These are phyloP conservation scores for Bos indicus DNA, from an alignment of 2,113 vertebrate genomes.

Conservation along the genomic window DNA sequence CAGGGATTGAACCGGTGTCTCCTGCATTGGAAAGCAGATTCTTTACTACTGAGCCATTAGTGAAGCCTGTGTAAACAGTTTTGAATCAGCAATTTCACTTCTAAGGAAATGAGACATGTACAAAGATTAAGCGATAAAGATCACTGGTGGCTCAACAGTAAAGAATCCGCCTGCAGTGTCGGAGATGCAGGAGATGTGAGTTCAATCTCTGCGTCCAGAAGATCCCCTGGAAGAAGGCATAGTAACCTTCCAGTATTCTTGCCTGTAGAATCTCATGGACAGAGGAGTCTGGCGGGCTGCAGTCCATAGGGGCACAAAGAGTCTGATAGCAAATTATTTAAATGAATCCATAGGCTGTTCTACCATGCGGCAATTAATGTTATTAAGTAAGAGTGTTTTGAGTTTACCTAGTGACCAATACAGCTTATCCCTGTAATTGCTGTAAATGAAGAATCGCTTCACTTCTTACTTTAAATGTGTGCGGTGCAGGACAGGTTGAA, in stretches of 20 bases:
- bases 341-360: background rate
- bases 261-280: background rate
- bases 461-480: background rate
- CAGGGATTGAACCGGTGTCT: background rate
- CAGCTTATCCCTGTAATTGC: background rate
- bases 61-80: background rate
- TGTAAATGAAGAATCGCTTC: background rate
- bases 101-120: background rate
- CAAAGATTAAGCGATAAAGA: background rate
- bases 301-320: background rate
- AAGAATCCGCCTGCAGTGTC: rapidly evolving
- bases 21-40: background rate
- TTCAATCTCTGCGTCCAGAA: background rate
- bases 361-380: background rate
- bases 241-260: background rate
- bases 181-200: background rate
- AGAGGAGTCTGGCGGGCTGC: background rate
- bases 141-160: background rate
- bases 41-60: background rate
- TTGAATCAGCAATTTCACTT: background rate
- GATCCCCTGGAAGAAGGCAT: background rate
- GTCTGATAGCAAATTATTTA: background rate
- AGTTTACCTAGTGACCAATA: background rate
- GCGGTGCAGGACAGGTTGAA: background rate
- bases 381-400: background rate